Evolutionary conservation across 2,113 vertebrate species (phyloP).

Genomic region (Bubo blakistoni): DNA sequence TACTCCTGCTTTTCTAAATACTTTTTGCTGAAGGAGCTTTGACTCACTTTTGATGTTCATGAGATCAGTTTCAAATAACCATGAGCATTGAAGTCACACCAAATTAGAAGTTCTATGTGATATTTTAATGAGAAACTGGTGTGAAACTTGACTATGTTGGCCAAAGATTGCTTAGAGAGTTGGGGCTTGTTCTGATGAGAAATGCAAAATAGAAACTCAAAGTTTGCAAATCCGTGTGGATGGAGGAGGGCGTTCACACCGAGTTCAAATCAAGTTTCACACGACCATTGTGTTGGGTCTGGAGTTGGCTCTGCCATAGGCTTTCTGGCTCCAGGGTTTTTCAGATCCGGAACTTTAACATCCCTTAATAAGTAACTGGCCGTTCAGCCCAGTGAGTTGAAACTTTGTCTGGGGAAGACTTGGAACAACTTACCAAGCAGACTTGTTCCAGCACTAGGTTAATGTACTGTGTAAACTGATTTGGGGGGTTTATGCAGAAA

Average conservation of each 20-base stretch:
- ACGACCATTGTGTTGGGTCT: fast-evolving
- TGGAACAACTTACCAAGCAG: background rate
- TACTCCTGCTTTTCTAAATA: background rate
- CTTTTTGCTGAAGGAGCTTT: background rate
- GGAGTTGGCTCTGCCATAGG: background rate
- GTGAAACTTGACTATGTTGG: background rate
- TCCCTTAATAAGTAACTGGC: background rate
- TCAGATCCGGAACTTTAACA: background rate
- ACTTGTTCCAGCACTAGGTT: background rate
- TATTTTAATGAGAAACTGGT: conserved; percentile 14
- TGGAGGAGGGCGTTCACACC: background rate
- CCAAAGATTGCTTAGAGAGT: background rate
- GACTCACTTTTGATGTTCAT: background rate
- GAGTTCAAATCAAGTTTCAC: background rate
- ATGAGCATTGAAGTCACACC: background rate
- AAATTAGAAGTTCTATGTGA: background rate
- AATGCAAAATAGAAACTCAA: background rate
- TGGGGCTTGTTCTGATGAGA: background rate
- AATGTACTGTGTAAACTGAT: background rate
- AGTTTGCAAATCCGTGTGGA: background rate
- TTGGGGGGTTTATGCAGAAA: background rate
- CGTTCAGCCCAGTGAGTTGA: background rate
- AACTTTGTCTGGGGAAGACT: background rate
- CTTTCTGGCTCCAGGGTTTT: background rate
- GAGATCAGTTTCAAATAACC: conserved; percentile 15